phyloP scores from a whole-genome alignment of 2,113 vertebrate genomes.

The Myrmecophaga tridactyla region DNA sequence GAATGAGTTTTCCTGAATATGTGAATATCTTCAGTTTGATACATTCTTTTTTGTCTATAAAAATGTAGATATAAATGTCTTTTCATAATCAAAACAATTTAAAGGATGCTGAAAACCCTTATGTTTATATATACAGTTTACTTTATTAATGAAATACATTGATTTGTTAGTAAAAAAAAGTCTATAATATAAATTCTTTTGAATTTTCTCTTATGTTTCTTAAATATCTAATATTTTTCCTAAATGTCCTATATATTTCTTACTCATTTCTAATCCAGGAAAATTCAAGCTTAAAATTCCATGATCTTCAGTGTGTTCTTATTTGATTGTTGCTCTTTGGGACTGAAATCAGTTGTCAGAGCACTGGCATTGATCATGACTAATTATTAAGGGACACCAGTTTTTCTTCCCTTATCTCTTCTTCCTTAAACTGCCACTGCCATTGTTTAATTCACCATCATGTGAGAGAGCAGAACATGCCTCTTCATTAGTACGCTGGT shows the following conservation, averaged over 20 bases:
- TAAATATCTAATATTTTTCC: background rate
- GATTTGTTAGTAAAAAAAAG: conserved; percentile 29
- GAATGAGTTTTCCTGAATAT: background rate
- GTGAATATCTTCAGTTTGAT: conserved; percentile 1
- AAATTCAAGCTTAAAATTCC: background rate
- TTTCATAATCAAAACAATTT: conserved; percentile 16
- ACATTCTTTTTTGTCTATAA: background rate
- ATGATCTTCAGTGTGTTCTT: background rate
- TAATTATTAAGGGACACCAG: background rate
- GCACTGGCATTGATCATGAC: background rate
- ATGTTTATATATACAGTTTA: background rate
- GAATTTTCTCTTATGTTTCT: background rate
- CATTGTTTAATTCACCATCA: conserved; percentile 1
- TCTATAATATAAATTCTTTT: conserved; percentile 19
- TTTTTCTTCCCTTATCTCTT: background rate
- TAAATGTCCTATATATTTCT: background rate
- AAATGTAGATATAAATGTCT: conserved; percentile 28
- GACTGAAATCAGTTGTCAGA: conserved; percentile 8
- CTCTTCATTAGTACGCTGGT: conserved; percentile 38
- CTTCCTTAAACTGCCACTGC: background rate
- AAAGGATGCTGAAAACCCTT: conserved; percentile 8
- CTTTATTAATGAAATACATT: conserved; percentile 31
- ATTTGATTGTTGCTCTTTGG: background rate
- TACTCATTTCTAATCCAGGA: background rate
- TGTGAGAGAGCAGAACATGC: background rate